A percentile compares a stretch with the other conserved stretches of the same genome.
phyloP scores from a whole-genome alignment of 2,113 vertebrate species.

The Lagopus muta region DNA sequence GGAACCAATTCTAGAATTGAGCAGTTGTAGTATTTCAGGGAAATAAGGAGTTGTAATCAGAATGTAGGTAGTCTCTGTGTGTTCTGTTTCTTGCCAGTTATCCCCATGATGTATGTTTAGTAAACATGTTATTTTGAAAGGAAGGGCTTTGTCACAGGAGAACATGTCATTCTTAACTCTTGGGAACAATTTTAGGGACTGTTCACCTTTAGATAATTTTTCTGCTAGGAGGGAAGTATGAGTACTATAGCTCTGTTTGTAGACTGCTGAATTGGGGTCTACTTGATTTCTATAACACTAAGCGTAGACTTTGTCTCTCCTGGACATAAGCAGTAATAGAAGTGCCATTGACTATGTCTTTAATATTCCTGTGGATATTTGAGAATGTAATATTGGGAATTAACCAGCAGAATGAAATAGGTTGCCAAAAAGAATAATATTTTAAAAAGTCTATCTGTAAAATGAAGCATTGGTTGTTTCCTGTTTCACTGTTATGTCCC shows the following conservation, averaged over 20 bases:
- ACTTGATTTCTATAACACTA: not conserved
- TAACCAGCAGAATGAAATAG: not conserved
- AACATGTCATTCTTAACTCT: not conserved
- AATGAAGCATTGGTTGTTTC: not conserved
- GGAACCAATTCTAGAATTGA: not conserved
- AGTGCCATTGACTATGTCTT: not conserved
- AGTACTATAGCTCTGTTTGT: not conserved
- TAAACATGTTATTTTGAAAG: not conserved
- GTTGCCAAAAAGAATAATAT: not conserved
- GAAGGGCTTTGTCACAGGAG: not conserved
- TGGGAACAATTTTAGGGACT: not conserved
- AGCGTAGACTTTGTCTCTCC: not conserved
- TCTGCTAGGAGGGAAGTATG: not conserved
- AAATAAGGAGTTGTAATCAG: not conserved
- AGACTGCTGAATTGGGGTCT: not conserved
- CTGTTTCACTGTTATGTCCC: not conserved
- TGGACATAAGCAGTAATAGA: accelerated
- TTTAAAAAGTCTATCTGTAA: not conserved
- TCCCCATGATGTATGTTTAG: accelerated
- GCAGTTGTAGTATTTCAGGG: not conserved
- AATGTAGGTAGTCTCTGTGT: not conserved
- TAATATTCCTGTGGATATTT: not conserved
- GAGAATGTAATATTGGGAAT: not conserved
- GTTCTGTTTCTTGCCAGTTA: not conserved
- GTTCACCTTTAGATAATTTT: not conserved